These are phyloP conservation scores for Somateria mollissima DNA, from an alignment of 2,797 vertebrate species.

Conservation along the genomic window DNA sequence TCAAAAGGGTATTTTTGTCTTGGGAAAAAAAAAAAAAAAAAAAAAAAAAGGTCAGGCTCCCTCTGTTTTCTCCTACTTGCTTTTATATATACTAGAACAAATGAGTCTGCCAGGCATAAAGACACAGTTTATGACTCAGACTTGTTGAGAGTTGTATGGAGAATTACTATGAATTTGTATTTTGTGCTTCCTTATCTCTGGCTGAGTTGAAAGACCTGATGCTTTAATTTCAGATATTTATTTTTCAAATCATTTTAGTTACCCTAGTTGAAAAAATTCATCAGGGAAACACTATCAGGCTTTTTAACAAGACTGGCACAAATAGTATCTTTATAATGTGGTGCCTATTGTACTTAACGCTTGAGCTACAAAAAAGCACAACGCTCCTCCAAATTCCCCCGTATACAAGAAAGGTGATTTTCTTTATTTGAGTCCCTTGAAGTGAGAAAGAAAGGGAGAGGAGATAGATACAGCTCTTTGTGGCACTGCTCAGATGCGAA, in stretches of 20 bases:
- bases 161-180: neutral
- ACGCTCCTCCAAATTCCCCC: conserved; percentile 49
- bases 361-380: conserved; percentile 52
- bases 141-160: neutral
- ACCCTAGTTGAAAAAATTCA: neutral
- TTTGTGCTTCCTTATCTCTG: neutral
- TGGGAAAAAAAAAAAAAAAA: too few species aligned
- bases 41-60: neutral
- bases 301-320: conserved; percentile 1
- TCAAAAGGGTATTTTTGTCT: neutral
- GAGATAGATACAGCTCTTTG: conserved; percentile 54
- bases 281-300: neutral
- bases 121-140: neutral
- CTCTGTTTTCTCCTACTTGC: neutral
- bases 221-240: neutral
- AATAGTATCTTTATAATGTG: conserved; percentile 5
- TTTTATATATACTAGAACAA: neutral
- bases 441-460: conserved; percentile 25
- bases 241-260: neutral
- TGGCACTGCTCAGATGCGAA: neutral
- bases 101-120: neutral
- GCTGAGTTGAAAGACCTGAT: neutral
- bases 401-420: conserved; percentile 21
- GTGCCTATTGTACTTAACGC: conserved; percentile 9
- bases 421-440: conserved; percentile 26